Evolutionary conservation across 2,888 invertebrate genomes (phyloP).

Genomic region (Cryptocephalus primarius): DNA sequence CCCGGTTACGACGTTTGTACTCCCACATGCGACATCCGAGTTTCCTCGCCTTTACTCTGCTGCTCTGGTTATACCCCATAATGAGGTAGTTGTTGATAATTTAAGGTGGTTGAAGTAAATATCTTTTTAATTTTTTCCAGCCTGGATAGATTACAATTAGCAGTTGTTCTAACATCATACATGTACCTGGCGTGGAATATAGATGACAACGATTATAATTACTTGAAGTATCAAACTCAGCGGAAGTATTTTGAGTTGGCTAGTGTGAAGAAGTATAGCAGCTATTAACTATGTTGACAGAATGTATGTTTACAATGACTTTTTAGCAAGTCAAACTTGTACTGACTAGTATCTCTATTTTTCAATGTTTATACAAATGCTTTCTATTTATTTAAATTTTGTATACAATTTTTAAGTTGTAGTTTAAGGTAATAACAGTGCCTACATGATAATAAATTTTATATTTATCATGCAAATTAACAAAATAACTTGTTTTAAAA

Average conservation of each 20-base stretch:
- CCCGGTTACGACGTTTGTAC: slow-evolving; percentile 41
- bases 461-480: slow-evolving; percentile 18
- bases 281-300: too few species aligned
- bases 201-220: slow-evolving; percentile 44
- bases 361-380: too few species aligned
- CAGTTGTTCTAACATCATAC: slow-evolving; percentile 42
- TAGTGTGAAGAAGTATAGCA: slow-evolving; percentile 3
- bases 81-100: slow-evolving; percentile 41
- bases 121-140: slow-evolving; percentile 23
- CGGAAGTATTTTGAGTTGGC: slow-evolving; percentile 40
- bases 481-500: slow-evolving; percentile 20
- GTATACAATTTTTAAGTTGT: too few species aligned
- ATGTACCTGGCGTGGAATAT: slow-evolving; percentile 52
- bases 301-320: too few species aligned
- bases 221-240: slow-evolving; percentile 41
- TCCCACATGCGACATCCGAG: slow-evolving; percentile 53
- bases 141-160: slow-evolving; percentile 45
- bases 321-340: too few species aligned
- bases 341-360: too few species aligned
- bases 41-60: slow-evolving; percentile 44
- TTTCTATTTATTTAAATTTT: too few species aligned
- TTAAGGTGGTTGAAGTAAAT: neutral
- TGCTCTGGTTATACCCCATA: slow-evolving; percentile 48
- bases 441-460: too few species aligned
- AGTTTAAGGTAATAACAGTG: too few species aligned